phyloP scores from a whole-genome alignment of 2,113 vertebrate genomes.

The Piprites chloris region DNA sequence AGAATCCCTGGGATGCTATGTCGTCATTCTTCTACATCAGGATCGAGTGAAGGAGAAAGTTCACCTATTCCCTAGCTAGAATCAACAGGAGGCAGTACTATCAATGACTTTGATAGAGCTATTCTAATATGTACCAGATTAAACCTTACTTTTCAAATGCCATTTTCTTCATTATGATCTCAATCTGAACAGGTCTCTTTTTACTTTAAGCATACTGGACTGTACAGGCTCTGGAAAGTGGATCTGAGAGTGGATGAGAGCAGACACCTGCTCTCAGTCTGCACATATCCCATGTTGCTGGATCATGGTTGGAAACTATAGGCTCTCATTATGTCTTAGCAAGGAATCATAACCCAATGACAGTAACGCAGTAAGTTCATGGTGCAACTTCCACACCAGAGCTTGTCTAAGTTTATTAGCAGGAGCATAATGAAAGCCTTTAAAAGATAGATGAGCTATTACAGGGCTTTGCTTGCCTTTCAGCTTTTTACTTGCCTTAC shows the following conservation, averaged over 20 bases:
- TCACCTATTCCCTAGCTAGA: neutral
- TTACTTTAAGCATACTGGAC: neutral
- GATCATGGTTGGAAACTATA: neutral
- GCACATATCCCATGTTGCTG: neutral
- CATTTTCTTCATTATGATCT: neutral
- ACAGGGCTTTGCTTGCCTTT: neutral
- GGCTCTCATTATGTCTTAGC: neutral
- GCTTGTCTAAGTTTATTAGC: neutral
- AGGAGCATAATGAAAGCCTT: neutral
- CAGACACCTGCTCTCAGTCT: neutral
- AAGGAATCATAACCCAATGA: neutral
- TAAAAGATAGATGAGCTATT: neutral
- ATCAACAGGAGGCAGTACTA: neutral
- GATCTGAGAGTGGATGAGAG: neutral
- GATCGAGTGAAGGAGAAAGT: neutral
- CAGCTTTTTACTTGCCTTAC: neutral
- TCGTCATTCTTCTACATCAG: neutral
- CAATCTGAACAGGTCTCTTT: neutral
- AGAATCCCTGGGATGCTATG: neutral
- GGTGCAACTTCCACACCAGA: neutral
- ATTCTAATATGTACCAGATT: neutral
- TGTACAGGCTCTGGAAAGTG: neutral
- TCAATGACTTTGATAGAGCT: neutral
- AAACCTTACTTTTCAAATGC: neutral
- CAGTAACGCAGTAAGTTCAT: neutral